Conservation (phyloP, 2,797 vertebrate genomes). For the Hydrocynus forskahlii region DNA sequence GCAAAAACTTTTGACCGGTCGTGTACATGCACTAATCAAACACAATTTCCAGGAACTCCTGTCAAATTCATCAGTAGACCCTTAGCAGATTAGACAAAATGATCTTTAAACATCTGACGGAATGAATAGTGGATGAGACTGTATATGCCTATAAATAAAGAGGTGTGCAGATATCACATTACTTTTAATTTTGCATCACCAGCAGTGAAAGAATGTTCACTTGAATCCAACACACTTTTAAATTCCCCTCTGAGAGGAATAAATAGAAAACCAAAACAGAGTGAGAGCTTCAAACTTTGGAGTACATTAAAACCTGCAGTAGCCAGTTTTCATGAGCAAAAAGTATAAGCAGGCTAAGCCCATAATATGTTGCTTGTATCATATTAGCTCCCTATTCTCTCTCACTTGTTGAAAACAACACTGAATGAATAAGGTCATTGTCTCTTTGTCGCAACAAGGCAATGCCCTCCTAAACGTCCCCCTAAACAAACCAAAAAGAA, state of each 20-base stretch:
- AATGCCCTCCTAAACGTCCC: conserved; percentile 44
- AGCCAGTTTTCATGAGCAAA: conserved; percentile 6
- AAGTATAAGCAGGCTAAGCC: conserved; percentile 28
- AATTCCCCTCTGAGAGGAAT: neutral
- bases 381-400: conserved; percentile 47
- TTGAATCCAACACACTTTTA: too few species aligned
- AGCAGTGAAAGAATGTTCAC: too few species aligned
- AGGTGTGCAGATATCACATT: too few species aligned
- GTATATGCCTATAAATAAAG: too few species aligned
- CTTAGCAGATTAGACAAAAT: too few species aligned
- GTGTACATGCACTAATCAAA: too few species aligned
- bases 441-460: conserved; percentile 40
- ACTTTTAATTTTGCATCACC: too few species aligned
- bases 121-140: too few species aligned
- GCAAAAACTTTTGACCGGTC: too few species aligned
- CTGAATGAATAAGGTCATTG: conserved; percentile 52
- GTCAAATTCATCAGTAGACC: too few species aligned
- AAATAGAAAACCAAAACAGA: neutral
- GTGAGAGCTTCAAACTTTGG: neutral
- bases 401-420: conserved; percentile 52
- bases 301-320: conserved; percentile 15
- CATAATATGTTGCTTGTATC: conserved; percentile 51
- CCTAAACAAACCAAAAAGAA: conserved; percentile 51
- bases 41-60: too few species aligned
- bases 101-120: too few species aligned